These are phyloP conservation scores for Amiota communis DNA, from an alignment of 2,888 invertebrate genomes.

Conservation along the genomic window DNA sequence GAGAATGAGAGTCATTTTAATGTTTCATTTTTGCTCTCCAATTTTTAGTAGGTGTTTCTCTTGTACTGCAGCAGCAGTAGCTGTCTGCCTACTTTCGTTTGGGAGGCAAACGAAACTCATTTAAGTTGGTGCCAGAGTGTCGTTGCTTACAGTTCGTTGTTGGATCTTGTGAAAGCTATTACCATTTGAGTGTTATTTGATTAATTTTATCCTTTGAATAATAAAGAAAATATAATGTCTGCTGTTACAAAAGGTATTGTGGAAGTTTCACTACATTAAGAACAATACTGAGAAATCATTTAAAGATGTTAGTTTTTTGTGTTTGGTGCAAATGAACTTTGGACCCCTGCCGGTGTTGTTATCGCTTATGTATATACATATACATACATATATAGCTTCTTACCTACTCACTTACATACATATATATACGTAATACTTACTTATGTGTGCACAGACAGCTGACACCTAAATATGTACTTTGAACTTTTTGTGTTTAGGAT, in stretches of 20 bases:
- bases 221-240: conserved; percentile 56
- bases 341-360: conserved; percentile 48
- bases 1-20: too few species aligned
- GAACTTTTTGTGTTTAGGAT: not conserved
- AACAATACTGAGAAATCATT: not conserved
- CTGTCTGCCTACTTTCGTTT: too few species aligned
- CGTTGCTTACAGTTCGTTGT: not conserved
- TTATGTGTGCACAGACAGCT: not conserved
- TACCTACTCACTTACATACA: too few species aligned
- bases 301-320: not conserved
- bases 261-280: not conserved
- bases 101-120: too few species aligned
- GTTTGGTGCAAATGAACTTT: conserved; percentile 52
- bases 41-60: too few species aligned
- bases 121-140: not conserved
- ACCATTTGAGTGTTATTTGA: not conserved
- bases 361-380: too few species aligned
- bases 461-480: conserved; percentile 40
- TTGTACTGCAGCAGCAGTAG: too few species aligned
- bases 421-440: too few species aligned
- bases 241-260: conserved; percentile 67
- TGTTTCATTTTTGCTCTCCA: too few species aligned
- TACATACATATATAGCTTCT: too few species aligned
- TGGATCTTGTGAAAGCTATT: not conserved
- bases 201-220: too few species aligned